Evolutionary conservation across 2,113 vertebrate species (phyloP), one percentile per base, ranked within the genome.

Genomic region (Romanogobio albipinnatus): DNA sequence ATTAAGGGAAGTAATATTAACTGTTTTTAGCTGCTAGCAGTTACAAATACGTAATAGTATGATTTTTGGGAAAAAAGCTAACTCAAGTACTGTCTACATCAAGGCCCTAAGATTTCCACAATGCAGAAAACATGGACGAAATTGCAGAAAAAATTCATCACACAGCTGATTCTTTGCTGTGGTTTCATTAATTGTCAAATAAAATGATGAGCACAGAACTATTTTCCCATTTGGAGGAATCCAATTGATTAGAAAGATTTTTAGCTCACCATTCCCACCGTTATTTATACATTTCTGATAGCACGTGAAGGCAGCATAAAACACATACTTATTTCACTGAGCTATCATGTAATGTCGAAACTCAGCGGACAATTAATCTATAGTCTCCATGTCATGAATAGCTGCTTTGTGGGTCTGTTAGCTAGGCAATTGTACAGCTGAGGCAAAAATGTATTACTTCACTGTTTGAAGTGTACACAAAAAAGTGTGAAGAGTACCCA

Each of bases 381-480:
- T 45, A 85, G 84, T 73, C 47, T 45, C 62, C 7, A 33, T 62
- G 66, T 74, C 19, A 90, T 83, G 87, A 89, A 93, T 81, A 87
- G 89, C 84, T 83, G 73, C 77, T 59, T 90, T 86, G 87, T 92
- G 90, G 91, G 90, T 83, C 80, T 33, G 81, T 89, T 87, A 89
- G 84, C 92, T 88, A 92, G 90, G 92, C 92, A 93, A 92, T 91
- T 89, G 88, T 86, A 91, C 82, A 91, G 86, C 93, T 89, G 87
- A 74, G 89, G 87, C 92, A 91, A 91, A 94, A 93, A 93, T 92
- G 90, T 92, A 94, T 93, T 91, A 88, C 81, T 92, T 85, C 89
- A 91, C 86, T 90, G 88, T 91, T 93, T 91, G 79, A 88, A 85
- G 29, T 87, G 62, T 61, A 82, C 81, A 84, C 74, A 80, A 45